Base-by-base conservation (phyloP, 2,797 vertebrate species). In the Sitta carolinensis region DNA sequence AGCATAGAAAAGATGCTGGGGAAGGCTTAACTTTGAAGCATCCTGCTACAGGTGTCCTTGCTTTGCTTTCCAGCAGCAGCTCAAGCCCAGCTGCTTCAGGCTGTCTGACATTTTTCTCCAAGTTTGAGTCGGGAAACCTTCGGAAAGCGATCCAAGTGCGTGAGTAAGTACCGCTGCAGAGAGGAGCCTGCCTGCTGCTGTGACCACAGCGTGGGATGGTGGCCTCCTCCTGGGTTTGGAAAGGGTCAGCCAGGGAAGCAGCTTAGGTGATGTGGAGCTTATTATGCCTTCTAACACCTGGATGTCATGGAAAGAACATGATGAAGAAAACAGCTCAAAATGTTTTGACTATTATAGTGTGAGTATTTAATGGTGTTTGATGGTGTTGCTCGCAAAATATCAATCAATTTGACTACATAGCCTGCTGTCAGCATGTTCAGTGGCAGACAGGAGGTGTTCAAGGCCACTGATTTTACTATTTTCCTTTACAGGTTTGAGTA, bases 121-220 rank as follows among this genome's bases (percentile, higher is more conserved):
- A 97, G 78, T 99, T 99, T 97, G 99, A 99, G 95, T 98, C 98
- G 0, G 99, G 99, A 55, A 99, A 99, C 90, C 98, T 99, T 48
- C 98, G 98, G 67, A 99, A 99, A 96, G 99, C 98, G 85, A 97
- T 99, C 89, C 99, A 98, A 97, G 97, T 98, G 77, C 98, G 98
- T 66, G 98, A 98, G 99, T 99, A 98, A 98, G 98, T 98, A 96
- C 2, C 1, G 3, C 51, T 48, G 38, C 19, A 22, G 2, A 2
- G 23, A 40, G 11, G 5, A 17, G 40, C 27, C 43, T 54, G 68
- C 20, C 45, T 22, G 34, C 63, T 38, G 13, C 74, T 90, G 42
- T 10, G 4, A 19, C 32, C 68, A 11, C 13, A 13, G 6, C 0
- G 0, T 21, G 47, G 36, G 21, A 32, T 30, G 36, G 4, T 32